Evolutionary conservation across 2,113 vertebrate genomes (phyloP), one percentile per base, ranked within the genome.

Genomic region (Danionella cerebrum): DNA sequence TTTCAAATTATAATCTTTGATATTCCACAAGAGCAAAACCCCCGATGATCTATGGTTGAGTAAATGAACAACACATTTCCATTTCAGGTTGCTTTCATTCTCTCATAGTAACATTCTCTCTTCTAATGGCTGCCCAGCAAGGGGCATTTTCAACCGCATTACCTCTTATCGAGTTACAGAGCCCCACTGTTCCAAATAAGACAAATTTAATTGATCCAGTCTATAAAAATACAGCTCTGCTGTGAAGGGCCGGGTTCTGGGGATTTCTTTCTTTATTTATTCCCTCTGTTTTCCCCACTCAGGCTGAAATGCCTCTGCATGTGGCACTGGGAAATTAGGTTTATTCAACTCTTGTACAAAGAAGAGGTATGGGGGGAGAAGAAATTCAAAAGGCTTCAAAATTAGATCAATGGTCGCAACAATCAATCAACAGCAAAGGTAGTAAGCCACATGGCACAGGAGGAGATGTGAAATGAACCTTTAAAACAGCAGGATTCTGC

Each of bases 151-250:
- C 90, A 92, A 94, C 92, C 90, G 87, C 91, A 92, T 94, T 93
- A 89, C 86, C 84, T 88, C 90, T 94, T 90, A 94, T 93, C 91
- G 89, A 93, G 92, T 96, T 94, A 94, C 85, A 82, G 89, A 89
- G 87, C 91, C 90, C 91, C 91, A 91, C 91, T 89, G 90, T 88
- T 91, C 85, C 91, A 92, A 93, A 93, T 92, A 92, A 93, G 89
- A 90, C 91, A 93, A 93, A 93, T 94, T 89, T 91, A 92, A 94
- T 93, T 91, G 92, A 91, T 91, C 90, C 84, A 86, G 90, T 90
- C 91, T 92, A 93, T 75, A 81, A 89, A 89, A 89, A 85, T 84
- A 85, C 78, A 8, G 74, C 72, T 74, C 80, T 18, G 80, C 85
- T 87, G 83, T 82, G 87, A 86, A 82, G 65, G 77, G 78, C 75